Percentiles rank a stretch among this genome's conserved stretches.
Conservation (phyloP, 1,140 invertebrate species). For the Telenomus remus region DNA sequence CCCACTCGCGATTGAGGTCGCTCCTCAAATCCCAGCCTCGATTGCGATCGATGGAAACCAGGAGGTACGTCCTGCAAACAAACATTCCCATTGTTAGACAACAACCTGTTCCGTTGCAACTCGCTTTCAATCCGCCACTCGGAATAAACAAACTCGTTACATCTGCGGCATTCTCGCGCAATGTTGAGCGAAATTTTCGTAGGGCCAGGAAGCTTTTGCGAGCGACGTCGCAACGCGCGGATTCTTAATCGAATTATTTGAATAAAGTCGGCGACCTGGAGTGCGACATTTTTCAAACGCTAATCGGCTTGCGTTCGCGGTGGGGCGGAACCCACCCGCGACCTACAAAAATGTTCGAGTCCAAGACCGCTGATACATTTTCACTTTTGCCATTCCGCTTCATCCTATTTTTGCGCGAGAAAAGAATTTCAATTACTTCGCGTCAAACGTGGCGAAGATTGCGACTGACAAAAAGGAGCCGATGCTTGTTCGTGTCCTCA, state of each 20-base stretch:
- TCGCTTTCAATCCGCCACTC: too few relatives aligned
- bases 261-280: too few relatives aligned
- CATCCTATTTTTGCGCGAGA: slow-evolving; percentile 37
- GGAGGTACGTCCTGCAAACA: slow-evolving; percentile 65
- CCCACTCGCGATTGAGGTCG: slow-evolving; percentile 72
- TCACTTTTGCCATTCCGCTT: slow-evolving; percentile 59
- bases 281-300: too few relatives aligned
- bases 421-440: slow-evolving; percentile 55
- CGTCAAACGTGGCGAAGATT: slow-evolving; percentile 31
- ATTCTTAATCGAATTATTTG: too few relatives aligned
- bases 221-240: too few relatives aligned
- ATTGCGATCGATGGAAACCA: slow-evolving; percentile 69
- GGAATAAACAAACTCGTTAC: too few relatives aligned
- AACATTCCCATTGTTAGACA: slow-evolving; percentile 21
- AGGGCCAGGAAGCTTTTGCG: too few relatives aligned
- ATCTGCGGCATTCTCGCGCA: too few relatives aligned
- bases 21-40: slow-evolving; percentile 72
- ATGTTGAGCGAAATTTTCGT: too few relatives aligned
- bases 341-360: background rate
- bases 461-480: slow-evolving; percentile 18
- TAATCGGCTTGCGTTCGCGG: too few relatives aligned
- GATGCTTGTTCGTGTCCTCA: slow-evolving; percentile 26
- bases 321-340: background rate
- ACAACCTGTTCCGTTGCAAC: background rate
- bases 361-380: slow-evolving; percentile 31